Percentiles rank a stretch among this genome's conserved stretches.
These are phyloP conservation scores for Nycticorax nycticorax DNA, from an alignment of 2,113 vertebrate species.

Conservation along the genomic window DNA sequence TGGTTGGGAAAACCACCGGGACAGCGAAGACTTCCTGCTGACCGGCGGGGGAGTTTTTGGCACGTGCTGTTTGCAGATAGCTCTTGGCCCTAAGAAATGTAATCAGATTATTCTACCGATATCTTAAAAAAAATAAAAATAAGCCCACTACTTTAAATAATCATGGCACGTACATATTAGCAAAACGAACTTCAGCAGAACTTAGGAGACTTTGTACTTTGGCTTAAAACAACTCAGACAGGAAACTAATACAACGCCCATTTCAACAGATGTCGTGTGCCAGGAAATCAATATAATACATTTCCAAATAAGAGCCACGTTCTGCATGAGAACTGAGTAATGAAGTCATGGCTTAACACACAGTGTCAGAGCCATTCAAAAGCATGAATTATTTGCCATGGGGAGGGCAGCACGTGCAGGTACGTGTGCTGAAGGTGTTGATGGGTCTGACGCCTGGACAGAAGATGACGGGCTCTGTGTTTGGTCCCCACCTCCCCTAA, in stretches of 20 bases:
- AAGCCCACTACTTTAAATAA: neutral
- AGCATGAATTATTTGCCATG: rapidly evolving
- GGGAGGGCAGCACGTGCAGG: neutral
- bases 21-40: neutral
- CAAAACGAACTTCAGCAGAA: neutral
- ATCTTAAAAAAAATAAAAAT: neutral
- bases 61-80: neutral
- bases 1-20: neutral
- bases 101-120: neutral
- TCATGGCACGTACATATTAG: neutral
- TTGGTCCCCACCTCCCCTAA: neutral
- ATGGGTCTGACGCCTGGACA: neutral
- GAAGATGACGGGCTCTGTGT: neutral
- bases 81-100: neutral
- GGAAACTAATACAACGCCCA: neutral
- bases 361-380: neutral
- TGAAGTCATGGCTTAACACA: neutral
- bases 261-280: neutral
- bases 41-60: neutral
- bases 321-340: neutral
- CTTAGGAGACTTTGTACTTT: neutral
- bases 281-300: neutral
- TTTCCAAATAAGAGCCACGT: neutral
- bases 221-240: neutral
- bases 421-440: neutral